Evolutionary conservation across 1,140 invertebrate species (phyloP), one percentile per base, ranked within the genome.

Genomic region (Harpegnathos saltator): DNA sequence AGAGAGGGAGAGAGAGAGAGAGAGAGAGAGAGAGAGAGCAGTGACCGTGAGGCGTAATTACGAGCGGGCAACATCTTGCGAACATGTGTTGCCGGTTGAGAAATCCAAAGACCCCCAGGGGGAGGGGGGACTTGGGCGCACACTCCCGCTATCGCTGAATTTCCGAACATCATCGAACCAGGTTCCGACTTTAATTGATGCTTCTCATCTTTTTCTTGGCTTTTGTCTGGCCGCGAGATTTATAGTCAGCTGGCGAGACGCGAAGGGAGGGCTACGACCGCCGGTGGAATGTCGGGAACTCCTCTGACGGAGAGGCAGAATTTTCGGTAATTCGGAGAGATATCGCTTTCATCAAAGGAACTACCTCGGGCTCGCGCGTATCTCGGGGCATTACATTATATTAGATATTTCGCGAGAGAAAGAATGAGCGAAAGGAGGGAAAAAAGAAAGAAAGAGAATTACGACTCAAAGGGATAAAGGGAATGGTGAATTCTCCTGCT

Each of bases 221-320:
- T 89, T 91, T 92, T 92, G 90, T 92, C 85, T 90, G 91, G 82
- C 62, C 71, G 12, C 17, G 22, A 90, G 90, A 91, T 91, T 91
- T 92, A 91, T 90, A 89, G 68, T 73, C 84, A 78, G 58, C 84
- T 59, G 83, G 63, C 58, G 33, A 78, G 63, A 74, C 61, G 56
- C 54, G 80, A 77, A 44, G 33, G 33, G 78, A 82, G 66, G 66
- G 22, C 29, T 59, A 82, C 38, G 3, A 50, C 44, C 17, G 80
- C 38, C 29, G 83, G 69, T 33, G 22, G 26, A 80, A 69, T 69
- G 19, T 22, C 29, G 26, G n/a, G 65, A 69, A 69, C 69, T 14
- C 17, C 33, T 69, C n/a, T 3, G 22, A 56, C 19, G 24, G n/a
- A 69, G 63, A 44, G 26, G 0, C 52, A 44, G 69, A 78, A 58